Base-by-base conservation (phyloP, 2,113 vertebrate genomes). In the Cryptotis parvus region DNA sequence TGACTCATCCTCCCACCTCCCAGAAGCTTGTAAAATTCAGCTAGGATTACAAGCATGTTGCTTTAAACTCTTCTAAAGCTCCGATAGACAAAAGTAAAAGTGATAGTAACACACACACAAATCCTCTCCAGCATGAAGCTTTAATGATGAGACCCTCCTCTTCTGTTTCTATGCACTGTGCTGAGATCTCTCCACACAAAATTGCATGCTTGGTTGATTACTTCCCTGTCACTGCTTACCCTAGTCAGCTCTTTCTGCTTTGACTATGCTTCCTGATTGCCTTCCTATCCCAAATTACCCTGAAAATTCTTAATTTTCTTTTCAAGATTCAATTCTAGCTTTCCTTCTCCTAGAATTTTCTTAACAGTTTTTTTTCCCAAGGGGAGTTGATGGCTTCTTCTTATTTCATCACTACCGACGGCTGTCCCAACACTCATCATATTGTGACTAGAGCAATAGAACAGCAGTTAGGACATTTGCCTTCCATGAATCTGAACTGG, bases 21-120 rank as follows among this genome's bases (percentile, higher is more conserved):
- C 65, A 73, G 29, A 79, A 84, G 55, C 18, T 55, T 72, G 0
- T 26, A 70, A 45, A 83, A 88, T 31, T 9, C 52, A 89, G 87
- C 89, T 66, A 4, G 55, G 41, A 75, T 82, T 31, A 27, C 26
- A 27, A 16, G 43, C 33, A 43, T 20, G 16, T 61, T 35, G 5
- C 9, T 86, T 72, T 70, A 87, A 79, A 79, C 26, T 49, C 76
- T 72, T 76, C 52, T 92, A 89, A 89, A 31, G 12, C 31, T 76
- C 39, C 20, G 1, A 29, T 43, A 45, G 29, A 43, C 77, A 37
- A 58, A 43, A 76, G 61, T 78, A 7, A 72, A 65, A 66, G 58
- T 12, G 0, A 39, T 66, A 33, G 45, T 18, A 16, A 39, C 24
- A 43, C 3, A 66, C 3, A 37, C n/a, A n/a, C n/a, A 68, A 18